phyloP scores from a whole-genome alignment of 2,797 vertebrate genomes.

The Anguilla obscura region DNA sequence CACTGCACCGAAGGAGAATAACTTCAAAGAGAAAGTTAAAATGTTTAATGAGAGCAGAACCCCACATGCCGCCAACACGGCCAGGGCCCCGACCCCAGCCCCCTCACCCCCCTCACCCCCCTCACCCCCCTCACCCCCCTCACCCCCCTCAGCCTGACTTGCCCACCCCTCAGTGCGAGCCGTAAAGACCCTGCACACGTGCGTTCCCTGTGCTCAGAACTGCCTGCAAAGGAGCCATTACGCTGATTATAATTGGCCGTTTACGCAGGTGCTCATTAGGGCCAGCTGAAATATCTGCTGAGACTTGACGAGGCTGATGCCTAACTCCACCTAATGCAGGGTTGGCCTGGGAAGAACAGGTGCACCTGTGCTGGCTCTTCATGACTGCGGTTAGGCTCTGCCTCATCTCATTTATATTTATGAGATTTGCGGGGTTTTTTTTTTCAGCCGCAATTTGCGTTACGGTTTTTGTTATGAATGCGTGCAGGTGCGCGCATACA shows the following conservation, averaged over 20 bases:
- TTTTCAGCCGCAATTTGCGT: constrained; percentile 22
- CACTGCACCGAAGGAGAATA: neutral
- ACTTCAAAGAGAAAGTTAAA: too few relatives aligned
- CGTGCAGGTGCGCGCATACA: neutral
- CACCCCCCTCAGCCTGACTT: neutral
- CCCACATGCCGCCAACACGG: neutral
- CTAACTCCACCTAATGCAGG: constrained; percentile 28
- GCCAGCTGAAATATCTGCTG: constrained; percentile 42
- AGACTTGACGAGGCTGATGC: constrained; percentile 41
- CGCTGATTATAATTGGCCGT: constrained; percentile 52
- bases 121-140: neutral
- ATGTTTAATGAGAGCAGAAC: neutral
- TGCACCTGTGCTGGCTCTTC: neutral
- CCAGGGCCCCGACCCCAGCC: neutral
- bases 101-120: neutral
- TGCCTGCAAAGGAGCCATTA: constrained; percentile 17
- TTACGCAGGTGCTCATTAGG: constrained; percentile 48
- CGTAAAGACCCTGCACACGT: neutral
- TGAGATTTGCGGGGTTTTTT: neutral
- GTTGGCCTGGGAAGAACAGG: constrained; percentile 28
- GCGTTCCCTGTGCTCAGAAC: neutral
- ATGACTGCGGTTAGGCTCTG: neutral
- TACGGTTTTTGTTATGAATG: neutral
- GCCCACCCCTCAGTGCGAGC: neutral
- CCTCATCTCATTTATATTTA: neutral